phyloP scores from a whole-genome alignment of 2,797 vertebrate genomes.

The Pangasius krempfi region DNA sequence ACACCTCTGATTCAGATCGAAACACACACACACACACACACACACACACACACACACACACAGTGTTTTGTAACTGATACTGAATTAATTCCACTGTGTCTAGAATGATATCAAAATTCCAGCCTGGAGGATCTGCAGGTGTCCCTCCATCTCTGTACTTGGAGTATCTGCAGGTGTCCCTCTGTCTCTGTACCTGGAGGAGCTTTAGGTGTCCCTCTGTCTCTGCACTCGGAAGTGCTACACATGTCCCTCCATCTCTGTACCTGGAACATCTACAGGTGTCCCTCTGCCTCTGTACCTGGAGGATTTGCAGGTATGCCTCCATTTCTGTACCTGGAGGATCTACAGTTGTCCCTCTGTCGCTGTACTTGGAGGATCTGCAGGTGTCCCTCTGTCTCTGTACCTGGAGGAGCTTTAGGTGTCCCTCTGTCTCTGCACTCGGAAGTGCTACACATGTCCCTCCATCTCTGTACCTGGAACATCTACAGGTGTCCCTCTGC shows the following conservation, averaged over 20 bases:
- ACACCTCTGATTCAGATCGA: not conserved
- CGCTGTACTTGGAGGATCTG: not conserved
- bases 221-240: too few species aligned
- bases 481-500: not conserved
- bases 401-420: not conserved
- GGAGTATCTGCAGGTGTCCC: not conserved
- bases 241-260: not conserved
- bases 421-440: too few species aligned
- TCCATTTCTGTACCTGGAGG: not conserved
- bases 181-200: not conserved
- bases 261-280: not conserved
- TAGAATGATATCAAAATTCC: not conserved
- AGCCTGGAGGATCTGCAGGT: not conserved
- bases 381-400: not conserved
- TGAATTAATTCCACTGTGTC: slow-evolving; percentile 1
- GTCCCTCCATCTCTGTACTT: not conserved
- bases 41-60: slow-evolving; percentile 7
- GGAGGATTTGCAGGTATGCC: not conserved
- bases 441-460: not conserved
- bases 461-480: not conserved
- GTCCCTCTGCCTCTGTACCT: not conserved
- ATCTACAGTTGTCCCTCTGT: not conserved
- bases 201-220: not conserved
- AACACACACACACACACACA: slow-evolving; percentile 7
- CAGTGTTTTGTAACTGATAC: not conserved